A percentile compares a stretch with the other conserved stretches of the same genome.
phyloP scores from a whole-genome alignment of 1,140 invertebrate genomes.

The Cryptotermes secundus region DNA sequence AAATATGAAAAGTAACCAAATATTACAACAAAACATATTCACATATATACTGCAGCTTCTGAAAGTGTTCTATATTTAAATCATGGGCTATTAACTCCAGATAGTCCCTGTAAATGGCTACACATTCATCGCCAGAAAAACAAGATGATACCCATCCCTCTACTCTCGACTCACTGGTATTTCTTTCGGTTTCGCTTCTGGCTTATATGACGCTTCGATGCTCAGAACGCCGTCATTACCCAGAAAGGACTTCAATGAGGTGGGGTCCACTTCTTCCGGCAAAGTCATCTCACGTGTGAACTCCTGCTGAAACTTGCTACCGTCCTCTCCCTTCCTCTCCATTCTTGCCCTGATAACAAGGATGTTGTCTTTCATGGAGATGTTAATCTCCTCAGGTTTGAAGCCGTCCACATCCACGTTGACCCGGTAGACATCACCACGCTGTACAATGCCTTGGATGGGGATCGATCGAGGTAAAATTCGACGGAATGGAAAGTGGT shows the following conservation, averaged over 20 bases:
- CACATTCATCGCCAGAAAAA: no score
- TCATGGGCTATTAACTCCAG: no score
- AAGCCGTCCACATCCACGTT: constrained; percentile 41
- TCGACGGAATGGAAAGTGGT: constrained; percentile 24
- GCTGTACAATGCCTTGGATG: constrained; percentile 18
- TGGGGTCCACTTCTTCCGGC: constrained; percentile 46
- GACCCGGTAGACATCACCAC: constrained; percentile 30
- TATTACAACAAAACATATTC: no score
- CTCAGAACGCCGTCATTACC: constrained; percentile 44
- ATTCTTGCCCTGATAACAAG: constrained; percentile 42
- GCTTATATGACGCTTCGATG: constrained; percentile 45
- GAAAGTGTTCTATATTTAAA: no score
- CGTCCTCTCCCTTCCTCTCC: constrained; percentile 42
- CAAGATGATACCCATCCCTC: no score
- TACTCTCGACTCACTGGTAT: constrained; percentile 39
- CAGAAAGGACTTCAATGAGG: constrained; percentile 45
- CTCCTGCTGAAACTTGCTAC: constrained; percentile 45
- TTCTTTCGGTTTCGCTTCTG: constrained; percentile 41
- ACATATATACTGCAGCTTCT: no score
- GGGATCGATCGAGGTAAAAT: constrained; percentile 9
- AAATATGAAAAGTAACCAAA: no score
- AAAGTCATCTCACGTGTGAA: constrained; percentile 46
- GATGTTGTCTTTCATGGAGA: constrained; percentile 42
- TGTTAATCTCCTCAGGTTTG: constrained; percentile 44
- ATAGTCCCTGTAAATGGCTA: no score